Evolutionary conservation across 2,888 invertebrate genomes (phyloP), one percentile per base, ranked within the genome.

Genomic region (Herminia tarsipennalis): DNA sequence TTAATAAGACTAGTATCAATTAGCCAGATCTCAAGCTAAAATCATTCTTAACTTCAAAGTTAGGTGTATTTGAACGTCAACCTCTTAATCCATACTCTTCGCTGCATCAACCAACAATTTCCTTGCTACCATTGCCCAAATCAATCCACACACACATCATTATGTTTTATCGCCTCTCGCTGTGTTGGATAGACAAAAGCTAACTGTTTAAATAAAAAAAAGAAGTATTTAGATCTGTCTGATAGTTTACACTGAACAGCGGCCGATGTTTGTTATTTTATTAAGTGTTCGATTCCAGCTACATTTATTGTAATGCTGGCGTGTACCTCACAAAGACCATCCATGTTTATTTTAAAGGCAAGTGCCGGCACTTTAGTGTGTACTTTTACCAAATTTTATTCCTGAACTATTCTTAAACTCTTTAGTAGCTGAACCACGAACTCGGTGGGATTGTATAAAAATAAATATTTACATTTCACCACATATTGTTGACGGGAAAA

Each of bases 241-340:
- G 72, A 63, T 57, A 65, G 56, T 48, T 67, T 78, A 87, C 87
- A 86, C 64, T 81, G 73, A 81, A 66, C 87, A 87, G 86, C 56
- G 83, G 56, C 50, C 66, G 20, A n/a, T 84, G 85, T 87, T 87
- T 87, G 84, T 87, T 87, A 82, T 86, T 85, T 83, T 79, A 84
- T 84, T 73, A 83, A 86, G 83, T 86, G 83, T 72, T 81, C 70
- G 74, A 72, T 79, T 76, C 71, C 70, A 66, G 66, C 75, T 73
- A 82, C 86, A 87, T 87, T 86, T 86, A 87, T 88, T 86, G 86
- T 86, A 80, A 80, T 81, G 65, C 71, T 70, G 58, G 73, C 70
- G 72, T 70, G 79, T 81, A 78, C 76, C 76, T 78, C 78, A 86
- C 83, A 83, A 84, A 83, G 83, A 73, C 67, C 70, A 67, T 13